Evolutionary conservation across 2,113 vertebrate genomes (phyloP).

Genomic region (Antechinus flavipes): DNA sequence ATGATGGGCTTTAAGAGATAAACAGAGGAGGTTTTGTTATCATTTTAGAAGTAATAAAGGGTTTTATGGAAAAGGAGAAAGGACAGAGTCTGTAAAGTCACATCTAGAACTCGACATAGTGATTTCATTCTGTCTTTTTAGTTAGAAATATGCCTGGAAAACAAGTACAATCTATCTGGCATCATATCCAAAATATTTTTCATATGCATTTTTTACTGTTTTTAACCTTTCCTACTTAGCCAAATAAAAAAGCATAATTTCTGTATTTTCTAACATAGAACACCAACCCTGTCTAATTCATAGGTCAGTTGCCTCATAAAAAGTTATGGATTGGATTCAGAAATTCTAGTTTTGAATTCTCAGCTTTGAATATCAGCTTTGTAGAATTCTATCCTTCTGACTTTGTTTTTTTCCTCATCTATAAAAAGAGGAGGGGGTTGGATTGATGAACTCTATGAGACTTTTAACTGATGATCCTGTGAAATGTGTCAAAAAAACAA

Average conservation of each 20-base stretch:
- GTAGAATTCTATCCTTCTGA: background rate
- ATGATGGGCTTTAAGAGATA: background rate
- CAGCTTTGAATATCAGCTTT: background rate
- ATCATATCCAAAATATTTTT: background rate
- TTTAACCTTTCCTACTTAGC: too few species aligned
- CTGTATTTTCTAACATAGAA: background rate
- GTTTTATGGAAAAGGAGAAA: background rate
- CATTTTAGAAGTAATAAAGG: background rate
- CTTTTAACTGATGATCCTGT: background rate
- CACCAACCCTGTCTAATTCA: background rate
- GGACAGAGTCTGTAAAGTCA: background rate
- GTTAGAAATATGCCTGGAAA: background rate
- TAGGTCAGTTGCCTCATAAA: background rate
- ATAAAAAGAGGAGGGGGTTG: background rate
- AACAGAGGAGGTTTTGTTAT: background rate
- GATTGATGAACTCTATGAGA: background rate
- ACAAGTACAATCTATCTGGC: background rate
- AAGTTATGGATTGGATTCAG: background rate
- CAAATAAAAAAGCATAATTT: background rate
- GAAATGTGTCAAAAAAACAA: background rate
- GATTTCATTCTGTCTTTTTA: background rate
- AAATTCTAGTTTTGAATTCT: background rate
- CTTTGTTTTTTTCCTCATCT: background rate
- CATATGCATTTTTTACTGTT: background rate
- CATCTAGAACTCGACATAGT: background rate